These are phyloP conservation scores for Pseudococcus longispinus DNA, from an alignment of 2,888 invertebrate genomes.

Conservation along the genomic window DNA sequence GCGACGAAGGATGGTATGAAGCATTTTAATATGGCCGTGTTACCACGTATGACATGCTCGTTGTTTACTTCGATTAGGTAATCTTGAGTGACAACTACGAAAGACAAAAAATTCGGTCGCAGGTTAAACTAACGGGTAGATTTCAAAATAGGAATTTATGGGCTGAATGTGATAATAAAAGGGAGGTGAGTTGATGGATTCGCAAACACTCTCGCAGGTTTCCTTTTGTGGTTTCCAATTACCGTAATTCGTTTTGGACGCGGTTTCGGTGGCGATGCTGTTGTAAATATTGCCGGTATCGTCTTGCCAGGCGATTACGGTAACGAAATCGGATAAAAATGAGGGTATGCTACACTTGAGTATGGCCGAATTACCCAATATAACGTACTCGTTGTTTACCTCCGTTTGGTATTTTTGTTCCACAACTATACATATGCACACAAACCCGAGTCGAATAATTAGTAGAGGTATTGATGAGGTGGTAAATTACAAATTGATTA, in stretches of 20 bases:
- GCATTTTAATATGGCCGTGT: conserved; percentile 84
- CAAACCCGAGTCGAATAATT: not conserved
- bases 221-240: not conserved
- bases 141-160: not conserved
- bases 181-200: not conserved
- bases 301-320: conserved; percentile 66
- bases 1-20: conserved; percentile 88
- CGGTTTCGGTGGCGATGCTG: conserved; percentile 24
- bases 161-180: not conserved
- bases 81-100: conserved; percentile 81
- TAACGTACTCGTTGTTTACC: conserved; percentile 89
- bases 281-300: conserved; percentile 55
- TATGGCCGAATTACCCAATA: conserved; percentile 85
- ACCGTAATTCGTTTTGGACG: conserved; percentile 23
- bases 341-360: conserved; percentile 89
- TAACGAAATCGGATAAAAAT: conserved; percentile 89
- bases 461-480: not conserved
- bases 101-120: not conserved
- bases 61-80: conserved; percentile 88
- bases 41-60: conserved; percentile 86
- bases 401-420: conserved; percentile 89
- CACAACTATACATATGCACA: conserved; percentile 72
- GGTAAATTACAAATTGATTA: not conserved
- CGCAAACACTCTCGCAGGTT: conserved; percentile 1
- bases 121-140: not conserved